Evolutionary conservation across 2,888 invertebrate genomes (phyloP), one percentile per base, ranked within the genome.

Genomic region (Suillia variegata): DNA sequence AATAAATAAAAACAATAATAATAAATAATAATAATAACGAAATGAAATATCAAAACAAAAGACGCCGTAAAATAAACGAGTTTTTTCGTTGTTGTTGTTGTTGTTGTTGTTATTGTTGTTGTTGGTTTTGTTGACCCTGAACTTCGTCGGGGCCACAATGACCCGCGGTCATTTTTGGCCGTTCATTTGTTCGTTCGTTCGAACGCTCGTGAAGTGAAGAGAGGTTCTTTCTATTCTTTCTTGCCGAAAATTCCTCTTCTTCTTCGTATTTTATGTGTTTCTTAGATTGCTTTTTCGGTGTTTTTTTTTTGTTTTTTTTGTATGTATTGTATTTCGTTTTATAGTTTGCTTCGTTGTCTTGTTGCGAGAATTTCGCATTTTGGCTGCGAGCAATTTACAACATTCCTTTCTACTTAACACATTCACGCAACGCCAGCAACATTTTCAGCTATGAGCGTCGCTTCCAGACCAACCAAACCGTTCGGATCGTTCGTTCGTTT

Each of bases 371-470:
- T 20, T 48, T 48, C n/a, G 18, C 8, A 18, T 17, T 54, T 59
- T 50, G 21, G 38, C 31, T 51, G 54, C 50, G 45, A 31, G 51
- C 54, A 54, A 42, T 20, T 61, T 61, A 61, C 61, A 61, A 38
- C 53, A 61, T 61, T 61, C 61, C 57, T 54, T 61, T 57, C 57
- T 54, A 61, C 45, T 57, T 57, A 61, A 57, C 57, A 61, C 61
- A 54, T 61, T 54, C 34, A 34, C 51, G 22, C 49, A n/a, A n/a
- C 4, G 17, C 18, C 18, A 45, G 20, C 45, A 10, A 38, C 38
- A 38, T 38, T 38, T 31, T 31, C 12, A 13, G 49, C 49, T 4
- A 4, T 22, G 20, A 13, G 18, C 49, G 18, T 20, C 22, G 6
- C 15, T 15, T 12, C 10, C 20, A n/a, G n/a, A n/a, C n/a, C n/a